Percentiles rank a stretch among this genome's conserved stretches.
These are phyloP conservation scores for Eristalis pertinax DNA, from an alignment of 2,888 invertebrate species.

Conservation along the genomic window DNA sequence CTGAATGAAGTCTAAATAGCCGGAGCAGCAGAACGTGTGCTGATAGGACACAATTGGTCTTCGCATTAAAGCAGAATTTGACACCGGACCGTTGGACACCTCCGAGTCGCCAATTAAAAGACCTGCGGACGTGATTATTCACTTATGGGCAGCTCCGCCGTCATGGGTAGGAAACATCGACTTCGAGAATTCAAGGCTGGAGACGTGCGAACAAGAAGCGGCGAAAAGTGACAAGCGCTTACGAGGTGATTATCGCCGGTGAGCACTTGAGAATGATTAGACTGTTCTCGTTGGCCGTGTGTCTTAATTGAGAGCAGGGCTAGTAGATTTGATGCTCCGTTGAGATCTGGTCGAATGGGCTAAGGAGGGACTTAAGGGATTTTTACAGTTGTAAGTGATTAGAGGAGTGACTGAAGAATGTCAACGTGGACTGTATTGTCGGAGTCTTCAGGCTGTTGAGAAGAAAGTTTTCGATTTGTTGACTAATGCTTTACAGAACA, in stretches of 20 bases:
- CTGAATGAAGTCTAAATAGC: slow-evolving; percentile 39
- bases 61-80: slow-evolving; percentile 17
- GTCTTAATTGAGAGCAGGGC: not conserved
- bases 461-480: too few species aligned
- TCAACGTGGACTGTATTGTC: too few species aligned
- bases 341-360: not conserved
- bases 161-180: slow-evolving; percentile 11
- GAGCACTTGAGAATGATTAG: slow-evolving; percentile 37
- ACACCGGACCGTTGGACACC: not conserved
- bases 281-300: slow-evolving; percentile 4
- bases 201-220: slow-evolving; percentile 57
- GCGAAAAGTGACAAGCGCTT: not conserved
- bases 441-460: too few species aligned
- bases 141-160: not conserved
- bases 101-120: slow-evolving; percentile 41
- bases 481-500: too few species aligned
- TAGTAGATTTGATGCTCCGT: not conserved
- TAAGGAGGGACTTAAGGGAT: not conserved
- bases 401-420: too few species aligned
- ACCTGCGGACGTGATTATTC: slow-evolving; percentile 29
- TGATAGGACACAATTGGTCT: slow-evolving; percentile 27
- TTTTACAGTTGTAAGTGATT: too few species aligned
- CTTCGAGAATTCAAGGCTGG: slow-evolving; percentile 31
- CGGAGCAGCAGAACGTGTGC: not conserved
- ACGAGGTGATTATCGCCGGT: slow-evolving; percentile 34